phyloP scores from a whole-genome alignment of 2,888 invertebrate species.

The Drosophila helvetica region DNA sequence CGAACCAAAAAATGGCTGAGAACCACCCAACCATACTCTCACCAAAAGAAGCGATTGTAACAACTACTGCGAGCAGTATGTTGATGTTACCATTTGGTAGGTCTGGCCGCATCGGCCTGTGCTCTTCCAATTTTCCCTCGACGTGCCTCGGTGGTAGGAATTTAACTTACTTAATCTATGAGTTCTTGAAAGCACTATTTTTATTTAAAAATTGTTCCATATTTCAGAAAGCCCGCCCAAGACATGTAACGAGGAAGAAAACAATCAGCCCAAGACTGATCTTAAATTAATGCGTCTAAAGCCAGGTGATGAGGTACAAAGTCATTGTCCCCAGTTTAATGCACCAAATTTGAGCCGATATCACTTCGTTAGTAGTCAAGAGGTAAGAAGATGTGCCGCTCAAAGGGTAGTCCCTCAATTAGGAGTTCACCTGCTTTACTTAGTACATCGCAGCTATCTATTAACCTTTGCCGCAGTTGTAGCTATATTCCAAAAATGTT shows the following conservation, averaged over 20 bases:
- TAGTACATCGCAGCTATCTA: not conserved
- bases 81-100: slow-evolving; percentile 56
- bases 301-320: slow-evolving; percentile 46
- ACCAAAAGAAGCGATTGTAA: slow-evolving; percentile 45
- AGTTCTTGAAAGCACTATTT: not conserved
- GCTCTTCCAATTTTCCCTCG: slow-evolving; percentile 33
- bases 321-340: slow-evolving; percentile 83
- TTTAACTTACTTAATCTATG: not conserved
- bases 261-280: slow-evolving; percentile 32
- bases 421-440: not conserved
- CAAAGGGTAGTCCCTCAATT: too few relatives aligned
- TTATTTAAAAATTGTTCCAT: not conserved
- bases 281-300: slow-evolving; percentile 39
- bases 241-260: slow-evolving; percentile 31
- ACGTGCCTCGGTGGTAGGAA: slow-evolving; percentile 32
- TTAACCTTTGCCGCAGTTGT: not conserved
- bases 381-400: slow-evolving; percentile 80
- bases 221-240: slow-evolving; percentile 44
- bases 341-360: slow-evolving; percentile 86
- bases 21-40: slow-evolving; percentile 16
- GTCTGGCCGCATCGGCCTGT: slow-evolving; percentile 42
- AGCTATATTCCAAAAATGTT: not conserved
- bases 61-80: slow-evolving; percentile 50
- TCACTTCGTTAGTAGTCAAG: slow-evolving; percentile 86
- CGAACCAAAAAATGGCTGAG: not conserved